phyloP scores from a whole-genome alignment of 2,888 invertebrate genomes.

The Desoria tigrina region DNA sequence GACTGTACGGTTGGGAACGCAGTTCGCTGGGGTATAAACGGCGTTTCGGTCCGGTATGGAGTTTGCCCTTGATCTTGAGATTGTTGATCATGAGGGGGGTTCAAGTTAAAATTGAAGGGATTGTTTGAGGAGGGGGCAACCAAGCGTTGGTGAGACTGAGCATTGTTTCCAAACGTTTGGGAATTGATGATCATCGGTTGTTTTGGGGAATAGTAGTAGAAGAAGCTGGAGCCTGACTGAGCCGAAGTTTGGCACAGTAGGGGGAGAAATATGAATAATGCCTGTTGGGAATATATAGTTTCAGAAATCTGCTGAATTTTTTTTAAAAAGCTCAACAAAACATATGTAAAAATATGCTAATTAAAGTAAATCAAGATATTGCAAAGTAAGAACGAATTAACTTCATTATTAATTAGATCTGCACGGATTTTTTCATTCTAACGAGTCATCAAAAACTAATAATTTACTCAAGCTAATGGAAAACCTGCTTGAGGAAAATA shows the following conservation, averaged over 20 bases:
- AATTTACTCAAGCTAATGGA: too few relatives aligned
- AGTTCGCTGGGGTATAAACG: constrained; percentile 7
- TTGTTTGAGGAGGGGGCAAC: neutral
- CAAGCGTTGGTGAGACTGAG: constrained; percentile 4
- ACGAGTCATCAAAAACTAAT: too few relatives aligned
- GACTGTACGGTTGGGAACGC: neutral
- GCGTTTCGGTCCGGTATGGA: neutral
- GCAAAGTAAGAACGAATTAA: neutral
- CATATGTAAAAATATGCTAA: neutral
- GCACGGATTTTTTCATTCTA: too few relatives aligned
- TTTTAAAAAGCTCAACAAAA: neutral
- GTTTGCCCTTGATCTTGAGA: neutral
- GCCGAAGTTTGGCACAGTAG: neutral
- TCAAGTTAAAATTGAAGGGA: constrained; percentile 7
- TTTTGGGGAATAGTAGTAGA: constrained; percentile 18
- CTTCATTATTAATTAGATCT: too few relatives aligned
- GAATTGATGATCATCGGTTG: constrained; percentile 17
- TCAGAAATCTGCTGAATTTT: neutral
- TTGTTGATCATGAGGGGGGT: neutral
- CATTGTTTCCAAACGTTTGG: constrained; percentile 11
- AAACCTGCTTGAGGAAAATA: too few relatives aligned
- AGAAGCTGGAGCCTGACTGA: constrained; percentile 18
- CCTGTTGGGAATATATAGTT: too few relatives aligned
- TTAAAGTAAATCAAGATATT: neutral
- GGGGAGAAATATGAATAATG: neutral